Base-by-base conservation (phyloP, 1,140 invertebrate genomes). In the Saccostrea cuccullata region DNA sequence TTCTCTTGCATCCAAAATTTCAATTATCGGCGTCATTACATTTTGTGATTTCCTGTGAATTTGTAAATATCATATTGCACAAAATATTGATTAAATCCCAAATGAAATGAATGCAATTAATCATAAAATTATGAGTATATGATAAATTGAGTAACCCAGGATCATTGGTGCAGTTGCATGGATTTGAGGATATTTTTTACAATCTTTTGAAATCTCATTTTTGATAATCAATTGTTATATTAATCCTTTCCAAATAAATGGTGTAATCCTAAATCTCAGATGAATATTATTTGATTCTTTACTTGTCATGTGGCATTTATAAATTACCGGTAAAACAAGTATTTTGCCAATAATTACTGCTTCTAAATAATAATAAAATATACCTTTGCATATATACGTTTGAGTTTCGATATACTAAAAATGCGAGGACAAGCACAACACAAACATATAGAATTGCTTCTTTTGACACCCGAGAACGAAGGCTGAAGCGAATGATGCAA, bases 31-130 rank as follows among this genome's bases (percentile, higher is more conserved):
- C 15, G 70, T 77, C 70, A 36, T 77, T 77, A 77, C 70, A 36
- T 77, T 30, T 77, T 77, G 70, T 84, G 40, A 84, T 84, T 84
- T 55, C 82, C 40, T 84, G 82, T 84, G n/a, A 56, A 84, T 84
- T 83, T 55, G 17, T 84, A 55, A 84, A 56, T 84, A 84, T 55
- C 55, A 55, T 55, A 84, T 84, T 84, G 40, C 82, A 84, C 82
- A 36, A 77, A 36, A 77, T 77, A 77, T 77, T 26, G 70, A 77
- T 77, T 77, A 26, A 77, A 36, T 15, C 11, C 15, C 13, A 77
- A 77, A 77, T 30, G 30, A 77, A 77, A 77, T 36, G 70, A 77
- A 77, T 77, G 70, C 70, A 77, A 77, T 77, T 77, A 36, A 77
- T 77, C 70, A 77, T 30, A 64, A 20, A 64, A 77, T 77, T 77